phyloP scores from a whole-genome alignment of 2,113 vertebrate species.

The Vulpes lagopus region DNA sequence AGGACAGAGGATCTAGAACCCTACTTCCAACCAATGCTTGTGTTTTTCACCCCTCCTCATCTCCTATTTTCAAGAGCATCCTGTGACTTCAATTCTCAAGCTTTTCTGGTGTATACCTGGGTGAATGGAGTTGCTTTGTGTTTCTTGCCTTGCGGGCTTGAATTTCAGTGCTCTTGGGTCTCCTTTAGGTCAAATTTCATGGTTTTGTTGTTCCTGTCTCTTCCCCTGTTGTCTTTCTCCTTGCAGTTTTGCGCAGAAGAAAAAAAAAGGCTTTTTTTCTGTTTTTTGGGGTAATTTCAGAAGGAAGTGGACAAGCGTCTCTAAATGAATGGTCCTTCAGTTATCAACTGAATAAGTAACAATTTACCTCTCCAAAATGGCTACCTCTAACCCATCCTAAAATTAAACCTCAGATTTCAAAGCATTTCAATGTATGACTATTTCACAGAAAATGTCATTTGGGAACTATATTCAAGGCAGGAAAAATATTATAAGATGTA shows the following conservation, averaged over 20 bases:
- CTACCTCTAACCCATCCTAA: constrained; percentile 1
- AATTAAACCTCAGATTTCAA: not conserved
- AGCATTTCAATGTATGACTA: not conserved
- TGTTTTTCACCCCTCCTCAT: not conserved
- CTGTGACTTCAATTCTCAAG: not conserved
- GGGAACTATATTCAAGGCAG: not conserved
- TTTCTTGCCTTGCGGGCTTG: not conserved
- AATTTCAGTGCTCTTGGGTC: not conserved
- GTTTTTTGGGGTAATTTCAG: not conserved
- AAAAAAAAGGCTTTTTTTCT: not conserved
- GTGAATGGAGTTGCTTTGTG: not conserved
- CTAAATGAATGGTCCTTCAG: not conserved
- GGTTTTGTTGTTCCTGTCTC: not conserved
- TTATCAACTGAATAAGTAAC: not conserved
- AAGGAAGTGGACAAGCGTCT: not conserved
- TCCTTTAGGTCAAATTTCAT: not conserved
- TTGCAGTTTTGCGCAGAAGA: not conserved
- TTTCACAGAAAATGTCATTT: not conserved
- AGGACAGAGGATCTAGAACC: not conserved
- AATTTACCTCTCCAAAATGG: not conserved
- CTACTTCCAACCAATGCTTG: not conserved
- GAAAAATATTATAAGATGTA: constrained; percentile 15
- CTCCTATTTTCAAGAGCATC: not conserved
- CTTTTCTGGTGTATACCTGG: not conserved
- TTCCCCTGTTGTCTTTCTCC: not conserved